Conservation (phyloP, 2,113 vertebrate genomes). For the Paratilapia polleni region DNA sequence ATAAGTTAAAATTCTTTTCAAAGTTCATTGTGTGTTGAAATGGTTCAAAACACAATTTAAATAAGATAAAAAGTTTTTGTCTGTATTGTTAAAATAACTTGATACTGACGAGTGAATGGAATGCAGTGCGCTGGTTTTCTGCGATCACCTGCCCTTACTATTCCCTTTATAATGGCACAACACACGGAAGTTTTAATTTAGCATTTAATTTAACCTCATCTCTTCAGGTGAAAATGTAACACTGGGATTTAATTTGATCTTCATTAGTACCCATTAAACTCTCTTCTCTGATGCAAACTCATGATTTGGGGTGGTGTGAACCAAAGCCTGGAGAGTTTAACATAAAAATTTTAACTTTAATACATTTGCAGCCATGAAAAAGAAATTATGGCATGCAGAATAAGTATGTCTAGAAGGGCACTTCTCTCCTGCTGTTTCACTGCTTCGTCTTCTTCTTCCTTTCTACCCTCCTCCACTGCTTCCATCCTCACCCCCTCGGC, state of each 20-base stretch:
- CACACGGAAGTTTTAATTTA: background rate
- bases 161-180: too few relatives aligned
- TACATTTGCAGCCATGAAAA: background rate
- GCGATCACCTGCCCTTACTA: background rate
- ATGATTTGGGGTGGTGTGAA: background rate
- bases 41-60: background rate
- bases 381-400: background rate
- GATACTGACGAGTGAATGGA: background rate
- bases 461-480: background rate
- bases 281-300: background rate
- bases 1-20: background rate
- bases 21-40: background rate
- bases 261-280: background rate
- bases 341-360: slow-evolving; percentile 22
- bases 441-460: slow-evolving; percentile 18
- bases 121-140: background rate
- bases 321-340: background rate
- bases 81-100: background rate
- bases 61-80: background rate
- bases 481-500: slow-evolving; percentile 26
- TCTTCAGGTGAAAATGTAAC: background rate
- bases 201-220: background rate
- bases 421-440: slow-evolving; percentile 42
- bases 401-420: slow-evolving; percentile 21
- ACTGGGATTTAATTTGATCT: background rate